Evolutionary conservation across 92 coral and sea anemone genomes (phyloP).

Genomic region (Zoanthus sociatus): DNA sequence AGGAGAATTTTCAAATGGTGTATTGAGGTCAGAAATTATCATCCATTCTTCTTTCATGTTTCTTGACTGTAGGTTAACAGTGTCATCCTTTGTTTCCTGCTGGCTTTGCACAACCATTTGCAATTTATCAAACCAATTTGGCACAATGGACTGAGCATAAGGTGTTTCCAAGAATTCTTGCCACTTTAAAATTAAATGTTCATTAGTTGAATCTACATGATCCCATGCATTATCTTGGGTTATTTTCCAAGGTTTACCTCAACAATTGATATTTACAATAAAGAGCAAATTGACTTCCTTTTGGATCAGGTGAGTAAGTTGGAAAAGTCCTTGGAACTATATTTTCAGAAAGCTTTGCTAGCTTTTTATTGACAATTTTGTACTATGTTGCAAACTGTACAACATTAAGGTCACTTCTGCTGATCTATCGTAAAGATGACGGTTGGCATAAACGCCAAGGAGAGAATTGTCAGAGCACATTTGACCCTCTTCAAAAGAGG

Average conservation of each 20-base stretch:
- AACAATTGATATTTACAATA: conserved; percentile 49
- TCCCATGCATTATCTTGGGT: conserved; percentile 68
- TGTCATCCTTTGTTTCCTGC: conserved; percentile 33
- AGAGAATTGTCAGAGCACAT: conserved; percentile 25
- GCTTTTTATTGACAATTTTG: conserved; percentile 36
- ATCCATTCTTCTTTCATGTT: conserved; percentile 72
- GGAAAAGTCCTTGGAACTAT: conserved; percentile 68
- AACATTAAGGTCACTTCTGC: not conserved
- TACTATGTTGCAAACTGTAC: conserved; percentile 9
- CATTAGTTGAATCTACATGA: conserved; percentile 60
- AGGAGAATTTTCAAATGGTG: conserved; percentile 51
- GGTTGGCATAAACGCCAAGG: conserved; percentile 26
- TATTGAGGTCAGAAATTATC: conserved; percentile 60
- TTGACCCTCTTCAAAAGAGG: not conserved
- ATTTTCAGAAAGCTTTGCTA: conserved; percentile 52
- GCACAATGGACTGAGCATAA: conserved; percentile 60
- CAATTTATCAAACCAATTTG: conserved; percentile 77
- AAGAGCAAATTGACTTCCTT: conserved; percentile 54
- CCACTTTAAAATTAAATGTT: conserved; percentile 53
- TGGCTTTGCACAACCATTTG: conserved; percentile 54
- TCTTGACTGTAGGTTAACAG: conserved; percentile 18
- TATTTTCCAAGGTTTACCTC: conserved; percentile 68
- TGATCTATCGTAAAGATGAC: conserved; percentile 1
- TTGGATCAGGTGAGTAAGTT: conserved; percentile 63
- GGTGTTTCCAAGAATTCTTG: conserved; percentile 65